These are phyloP conservation scores for Serranus cabrilla DNA, from an alignment of 2,797 vertebrate species.

Conservation along the genomic window DNA sequence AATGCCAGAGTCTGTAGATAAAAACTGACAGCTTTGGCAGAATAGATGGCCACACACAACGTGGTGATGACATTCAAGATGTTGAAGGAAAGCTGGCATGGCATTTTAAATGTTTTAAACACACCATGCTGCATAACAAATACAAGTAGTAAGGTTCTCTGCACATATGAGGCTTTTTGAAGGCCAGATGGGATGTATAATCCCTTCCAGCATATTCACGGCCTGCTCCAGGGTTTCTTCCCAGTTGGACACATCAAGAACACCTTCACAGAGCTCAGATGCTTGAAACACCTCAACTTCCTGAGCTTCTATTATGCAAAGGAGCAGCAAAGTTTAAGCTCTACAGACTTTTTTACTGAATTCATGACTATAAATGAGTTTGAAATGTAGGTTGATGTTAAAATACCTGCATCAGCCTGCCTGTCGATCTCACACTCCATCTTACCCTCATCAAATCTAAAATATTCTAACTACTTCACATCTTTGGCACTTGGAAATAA, in stretches of 20 bases:
- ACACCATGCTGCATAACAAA: neutral
- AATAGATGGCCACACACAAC: neutral
- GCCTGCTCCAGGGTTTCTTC: neutral
- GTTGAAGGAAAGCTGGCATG: neutral
- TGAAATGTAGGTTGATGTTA: constrained; percentile 19
- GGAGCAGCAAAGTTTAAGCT: neutral
- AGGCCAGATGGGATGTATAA: neutral
- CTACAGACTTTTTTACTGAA: neutral
- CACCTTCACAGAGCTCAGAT: neutral
- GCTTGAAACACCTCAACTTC: neutral
- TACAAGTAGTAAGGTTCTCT: neutral
- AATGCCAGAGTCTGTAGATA: neutral
- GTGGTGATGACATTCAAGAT: neutral
- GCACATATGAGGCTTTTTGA: neutral
- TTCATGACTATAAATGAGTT: constrained; percentile 18
- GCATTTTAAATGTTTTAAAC: neutral
- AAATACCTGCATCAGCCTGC: constrained; percentile 1
- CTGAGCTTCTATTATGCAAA: neutral
- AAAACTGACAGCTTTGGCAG: neutral
- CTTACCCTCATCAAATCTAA: constrained; percentile 4
- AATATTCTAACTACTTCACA: constrained; percentile 2
- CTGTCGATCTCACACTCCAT: constrained; percentile 8
- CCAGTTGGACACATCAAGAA: neutral
- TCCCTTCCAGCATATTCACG: neutral
- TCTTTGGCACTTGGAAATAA: neutral